Conservation (phyloP, 2,797 vertebrate genomes). For the Enteromius treurensis region DNA sequence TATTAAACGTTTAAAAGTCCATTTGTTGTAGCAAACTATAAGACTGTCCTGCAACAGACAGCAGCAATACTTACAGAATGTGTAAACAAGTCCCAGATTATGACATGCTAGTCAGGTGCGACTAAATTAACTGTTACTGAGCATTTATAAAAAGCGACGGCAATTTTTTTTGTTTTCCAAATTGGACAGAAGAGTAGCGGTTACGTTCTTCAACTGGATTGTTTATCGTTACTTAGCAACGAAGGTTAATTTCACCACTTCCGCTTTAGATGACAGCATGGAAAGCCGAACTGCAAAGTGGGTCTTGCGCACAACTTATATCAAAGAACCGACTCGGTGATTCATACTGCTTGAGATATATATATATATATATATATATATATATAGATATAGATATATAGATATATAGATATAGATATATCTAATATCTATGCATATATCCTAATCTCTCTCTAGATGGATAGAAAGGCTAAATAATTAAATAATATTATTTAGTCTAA, state of each 20-base stretch:
- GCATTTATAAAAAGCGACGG: too few relatives aligned
- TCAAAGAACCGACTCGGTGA: conserved; percentile 1
- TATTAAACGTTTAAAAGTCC: neutral
- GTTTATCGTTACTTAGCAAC: conserved; percentile 39
- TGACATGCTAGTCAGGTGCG: neutral
- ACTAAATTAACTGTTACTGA: neutral
- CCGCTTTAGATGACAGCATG: conserved; percentile 22
- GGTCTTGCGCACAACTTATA: neutral
- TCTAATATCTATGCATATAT: too few relatives aligned
- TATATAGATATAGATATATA: too few relatives aligned
- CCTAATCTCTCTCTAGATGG: too few relatives aligned
- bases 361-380: neutral
- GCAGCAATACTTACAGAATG: conserved; percentile 24
- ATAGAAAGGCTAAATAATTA: too few relatives aligned
- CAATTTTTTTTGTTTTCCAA: neutral
- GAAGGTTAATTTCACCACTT: neutral
- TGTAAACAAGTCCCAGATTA: conserved; percentile 1
- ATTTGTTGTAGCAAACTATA: neutral
- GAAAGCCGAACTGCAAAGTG: neutral
- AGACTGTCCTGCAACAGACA: neutral
- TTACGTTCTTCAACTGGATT: neutral
- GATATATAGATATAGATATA: too few relatives aligned
- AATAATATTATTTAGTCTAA: neutral
- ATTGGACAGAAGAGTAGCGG: neutral
- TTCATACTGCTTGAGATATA: too few relatives aligned